Conservation (phyloP, 1,140 invertebrate species). For the Diuraphis noxia region DNA sequence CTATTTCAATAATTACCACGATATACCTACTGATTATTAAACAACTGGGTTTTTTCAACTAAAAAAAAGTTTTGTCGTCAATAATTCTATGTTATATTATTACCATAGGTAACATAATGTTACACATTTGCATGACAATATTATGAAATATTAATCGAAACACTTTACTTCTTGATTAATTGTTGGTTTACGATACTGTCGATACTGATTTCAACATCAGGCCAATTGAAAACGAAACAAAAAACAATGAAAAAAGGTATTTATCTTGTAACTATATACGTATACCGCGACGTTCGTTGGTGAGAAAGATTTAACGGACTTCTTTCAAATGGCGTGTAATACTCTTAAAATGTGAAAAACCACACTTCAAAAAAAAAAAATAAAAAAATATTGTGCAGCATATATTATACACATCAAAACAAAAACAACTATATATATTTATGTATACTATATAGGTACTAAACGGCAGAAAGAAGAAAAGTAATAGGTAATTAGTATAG, state of each 20-base stretch:
- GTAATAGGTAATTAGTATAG: not conserved
- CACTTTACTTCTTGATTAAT: not conserved
- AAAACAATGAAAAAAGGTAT: not conserved
- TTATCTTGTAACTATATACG: not conserved
- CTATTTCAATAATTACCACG: not conserved
- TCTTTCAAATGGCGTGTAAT: not conserved
- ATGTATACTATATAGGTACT: not conserved
- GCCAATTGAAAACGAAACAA: not conserved
- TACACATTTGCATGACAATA: not conserved
- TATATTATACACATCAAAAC: not conserved
- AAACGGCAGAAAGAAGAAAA: slow-evolving; percentile 17
- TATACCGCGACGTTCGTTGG: too few species aligned
- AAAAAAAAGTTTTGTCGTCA: not conserved
- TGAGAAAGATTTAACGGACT: not conserved
- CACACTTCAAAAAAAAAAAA: not conserved
- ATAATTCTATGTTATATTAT: not conserved
- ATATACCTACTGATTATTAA: not conserved
- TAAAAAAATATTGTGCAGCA: not conserved
- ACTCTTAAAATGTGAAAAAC: not conserved
- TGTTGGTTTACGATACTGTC: not conserved
- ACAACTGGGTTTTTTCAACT: not conserved
- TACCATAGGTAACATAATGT: too few species aligned
- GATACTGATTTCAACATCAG: not conserved
- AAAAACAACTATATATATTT: not conserved
- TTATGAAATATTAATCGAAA: not conserved